phyloP scores from a whole-genome alignment of 2,797 vertebrate species.

The Margarornis squamiger region DNA sequence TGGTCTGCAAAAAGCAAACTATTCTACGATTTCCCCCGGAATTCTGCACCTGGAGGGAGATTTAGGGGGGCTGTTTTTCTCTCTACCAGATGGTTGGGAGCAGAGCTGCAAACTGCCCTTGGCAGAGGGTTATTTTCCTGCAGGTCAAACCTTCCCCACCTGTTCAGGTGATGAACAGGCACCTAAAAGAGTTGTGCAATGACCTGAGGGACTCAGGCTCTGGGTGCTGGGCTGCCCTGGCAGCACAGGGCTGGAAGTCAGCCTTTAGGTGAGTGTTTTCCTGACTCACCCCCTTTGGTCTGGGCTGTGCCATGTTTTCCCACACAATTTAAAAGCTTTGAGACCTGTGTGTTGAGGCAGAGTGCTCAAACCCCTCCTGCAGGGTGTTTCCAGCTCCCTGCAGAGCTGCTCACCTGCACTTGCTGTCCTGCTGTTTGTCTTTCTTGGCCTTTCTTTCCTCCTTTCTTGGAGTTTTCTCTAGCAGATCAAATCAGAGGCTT shows the following conservation, averaged over 20 bases:
- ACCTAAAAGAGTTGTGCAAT: neutral
- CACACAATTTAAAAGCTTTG: neutral
- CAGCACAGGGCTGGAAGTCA: rapidly evolving
- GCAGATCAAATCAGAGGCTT: neutral
- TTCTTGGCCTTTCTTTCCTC: neutral
- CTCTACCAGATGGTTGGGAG: neutral
- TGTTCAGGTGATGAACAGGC: too few relatives aligned
- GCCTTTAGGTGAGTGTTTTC: neutral
- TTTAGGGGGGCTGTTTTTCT: neutral
- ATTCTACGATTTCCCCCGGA: neutral
- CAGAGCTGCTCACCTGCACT: neutral
- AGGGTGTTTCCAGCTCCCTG: neutral
- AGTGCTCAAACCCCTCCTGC: neutral
- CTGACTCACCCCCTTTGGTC: neutral
- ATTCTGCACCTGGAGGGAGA: neutral
- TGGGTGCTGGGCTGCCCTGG: neutral
- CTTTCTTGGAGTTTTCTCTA: neutral
- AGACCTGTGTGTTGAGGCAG: neutral
- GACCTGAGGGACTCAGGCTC: neutral
- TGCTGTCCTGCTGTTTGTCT: neutral
- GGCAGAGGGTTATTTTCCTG: neutral
- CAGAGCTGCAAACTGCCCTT: neutral
- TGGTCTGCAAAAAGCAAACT: neutral
- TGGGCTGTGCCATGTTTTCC: neutral
- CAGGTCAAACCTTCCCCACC: neutral